phyloP scores from a whole-genome alignment of 2,888 invertebrate genomes.

The Tenthredo scrophulariae region DNA sequence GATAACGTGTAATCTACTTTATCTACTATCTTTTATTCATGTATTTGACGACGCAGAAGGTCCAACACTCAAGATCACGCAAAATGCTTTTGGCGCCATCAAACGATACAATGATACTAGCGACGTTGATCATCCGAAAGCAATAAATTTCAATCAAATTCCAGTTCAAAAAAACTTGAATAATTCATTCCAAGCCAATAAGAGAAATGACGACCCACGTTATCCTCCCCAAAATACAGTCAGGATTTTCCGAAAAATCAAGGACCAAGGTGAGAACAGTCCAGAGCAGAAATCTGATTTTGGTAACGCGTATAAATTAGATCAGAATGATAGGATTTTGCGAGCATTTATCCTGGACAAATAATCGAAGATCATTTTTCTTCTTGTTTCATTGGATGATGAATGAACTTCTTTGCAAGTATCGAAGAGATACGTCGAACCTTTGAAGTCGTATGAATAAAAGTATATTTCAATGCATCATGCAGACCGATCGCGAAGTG shows the following conservation, averaged over 20 bases:
- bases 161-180: not conserved
- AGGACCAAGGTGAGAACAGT: not conserved
- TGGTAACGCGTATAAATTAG: not conserved
- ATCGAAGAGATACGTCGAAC: not conserved
- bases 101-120: not conserved
- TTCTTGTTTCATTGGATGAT: not conserved
- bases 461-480: not conserved
- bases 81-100: constrained; percentile 10
- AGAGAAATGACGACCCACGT: not conserved
- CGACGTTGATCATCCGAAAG: not conserved
- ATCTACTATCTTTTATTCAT: constrained; percentile 38
- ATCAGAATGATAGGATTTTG: not conserved
- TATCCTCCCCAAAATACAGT: not conserved
- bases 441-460: not conserved
- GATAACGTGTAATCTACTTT: constrained; percentile 22
- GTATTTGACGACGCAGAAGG: constrained; percentile 23
- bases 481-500: not conserved
- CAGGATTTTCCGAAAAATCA: not conserved
- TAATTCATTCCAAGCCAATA: not conserved
- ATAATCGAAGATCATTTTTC: not conserved
- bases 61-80: constrained; percentile 12
- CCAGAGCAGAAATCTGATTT: not conserved
- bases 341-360: not conserved
- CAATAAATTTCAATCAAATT: not conserved
- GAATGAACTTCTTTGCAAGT: not conserved